Evolutionary conservation across 2,797 vertebrate genomes (phyloP), one percentile per base, ranked within the genome.

Genomic region (Perodicticus potto): DNA sequence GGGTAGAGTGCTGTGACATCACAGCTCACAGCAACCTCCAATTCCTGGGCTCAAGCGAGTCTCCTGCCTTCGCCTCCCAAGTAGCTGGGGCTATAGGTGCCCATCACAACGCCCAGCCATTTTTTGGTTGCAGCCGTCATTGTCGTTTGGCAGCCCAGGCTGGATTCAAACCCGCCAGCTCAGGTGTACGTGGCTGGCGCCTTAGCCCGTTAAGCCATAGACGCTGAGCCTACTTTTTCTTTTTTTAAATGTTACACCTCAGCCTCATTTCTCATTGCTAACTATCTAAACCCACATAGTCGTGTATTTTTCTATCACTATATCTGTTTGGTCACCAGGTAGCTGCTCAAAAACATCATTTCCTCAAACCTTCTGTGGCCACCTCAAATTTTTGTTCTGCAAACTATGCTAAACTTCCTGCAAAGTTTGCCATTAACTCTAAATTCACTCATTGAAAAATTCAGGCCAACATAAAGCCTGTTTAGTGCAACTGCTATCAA

Each of bases 341-440:
- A 16, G 57, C 32, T 57, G 32, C 20, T 88, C 16, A 87, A 45
- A 84, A 45, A 55, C 59, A 49, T 20, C 40, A 9, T 29, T 59
- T 70, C 67, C 67, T 92, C 32, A 69, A 49, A 93, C 40, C 16
- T 91, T 57, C 43, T 72, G 34, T 80, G 73, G 55, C n/a, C 13
- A 92, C 49, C 32, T 37, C 63, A 95, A 85, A 88, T 14, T 34
- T 45, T 49, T 74, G 32, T 49, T 96, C 70, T 93, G 85, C 27
- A 89, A 83, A 81, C 25, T 7, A 16, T 78, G 63, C 74, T 81
- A 85, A 73, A 90, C 37, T 82, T 77, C 29, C 40, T 73, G 70
- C 19, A 40, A 84, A 87, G 63, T 78, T 70, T 70, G 80, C 45
- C 20, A 19, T 89, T 40, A 69, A 49, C 86, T 91, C 80, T 96